phyloP scores from a whole-genome alignment of 2,797 vertebrate genomes.

The Acridotheres tristis region DNA sequence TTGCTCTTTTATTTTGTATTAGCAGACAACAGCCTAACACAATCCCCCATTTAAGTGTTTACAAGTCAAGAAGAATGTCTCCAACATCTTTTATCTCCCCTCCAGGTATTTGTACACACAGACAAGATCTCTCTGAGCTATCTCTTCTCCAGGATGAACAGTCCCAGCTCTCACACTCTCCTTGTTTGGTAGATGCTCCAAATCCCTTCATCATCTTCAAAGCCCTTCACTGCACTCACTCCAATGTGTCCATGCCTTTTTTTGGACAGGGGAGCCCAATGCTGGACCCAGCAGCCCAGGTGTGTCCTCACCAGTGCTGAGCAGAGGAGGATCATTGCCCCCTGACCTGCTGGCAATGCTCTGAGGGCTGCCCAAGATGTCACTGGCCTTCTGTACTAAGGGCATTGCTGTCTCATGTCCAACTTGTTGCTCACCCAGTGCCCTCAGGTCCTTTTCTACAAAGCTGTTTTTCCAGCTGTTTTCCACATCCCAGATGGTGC shows the following conservation, averaged over 20 bases:
- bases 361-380: background rate
- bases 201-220: background rate
- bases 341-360: background rate
- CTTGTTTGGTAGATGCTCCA: background rate
- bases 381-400: background rate
- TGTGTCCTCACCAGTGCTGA: background rate
- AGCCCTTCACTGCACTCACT: background rate
- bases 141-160: background rate
- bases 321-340: background rate
- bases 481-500: background rate
- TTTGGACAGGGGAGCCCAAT: background rate
- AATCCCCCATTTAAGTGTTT: background rate
- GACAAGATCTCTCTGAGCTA: background rate
- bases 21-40: background rate
- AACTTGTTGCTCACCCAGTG: background rate
- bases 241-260: background rate
- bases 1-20: background rate
- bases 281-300: background rate
- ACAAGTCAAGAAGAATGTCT: background rate
- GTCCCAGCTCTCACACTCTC: background rate
- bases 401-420: background rate
- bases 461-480: background rate
- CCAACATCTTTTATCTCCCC: background rate
- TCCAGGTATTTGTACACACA: background rate
- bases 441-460: background rate